These are phyloP conservation scores for Tragelaphus imberbis DNA, from an alignment of 2,113 vertebrate genomes.

Conservation along the genomic window DNA sequence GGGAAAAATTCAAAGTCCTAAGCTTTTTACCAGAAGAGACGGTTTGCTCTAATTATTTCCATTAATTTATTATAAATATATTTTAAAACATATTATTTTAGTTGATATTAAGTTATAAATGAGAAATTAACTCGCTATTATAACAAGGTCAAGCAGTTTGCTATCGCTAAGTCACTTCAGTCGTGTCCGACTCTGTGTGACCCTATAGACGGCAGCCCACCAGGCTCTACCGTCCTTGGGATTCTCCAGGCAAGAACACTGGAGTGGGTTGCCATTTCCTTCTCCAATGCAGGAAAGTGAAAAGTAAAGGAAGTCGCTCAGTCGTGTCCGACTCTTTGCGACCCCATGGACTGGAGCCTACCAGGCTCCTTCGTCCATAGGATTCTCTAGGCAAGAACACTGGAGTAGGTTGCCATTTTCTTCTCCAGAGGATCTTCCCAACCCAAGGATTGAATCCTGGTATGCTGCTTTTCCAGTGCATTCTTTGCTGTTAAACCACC, in stretches of 20 bases:
- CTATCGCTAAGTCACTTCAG: no score
- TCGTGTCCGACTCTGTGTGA: no score
- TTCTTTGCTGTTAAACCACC: background rate
- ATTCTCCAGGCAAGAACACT: no score
- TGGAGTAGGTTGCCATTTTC: background rate
- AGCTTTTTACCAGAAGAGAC: background rate
- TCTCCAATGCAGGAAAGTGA: no score
- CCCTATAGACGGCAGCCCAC: no score
- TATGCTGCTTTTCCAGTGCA: background rate
- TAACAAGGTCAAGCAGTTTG: background rate
- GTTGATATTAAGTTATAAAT: background rate
- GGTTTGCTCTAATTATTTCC: background rate
- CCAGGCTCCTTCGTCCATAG: background rate
- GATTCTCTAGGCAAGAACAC: background rate
- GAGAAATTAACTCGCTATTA: background rate
- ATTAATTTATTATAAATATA: background rate
- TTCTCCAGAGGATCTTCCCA: background rate
- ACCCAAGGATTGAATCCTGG: rapidly evolving
- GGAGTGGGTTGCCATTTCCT: no score
- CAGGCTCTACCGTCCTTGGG: no score
- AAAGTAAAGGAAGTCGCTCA: no score
- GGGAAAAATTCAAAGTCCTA: background rate
- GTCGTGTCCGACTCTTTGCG: background rate
- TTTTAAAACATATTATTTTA: background rate
- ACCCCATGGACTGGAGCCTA: background rate